Evolutionary conservation across 2,888 invertebrate species (phyloP), one percentile per base, ranked within the genome.

Genomic region (Rhagophthalmus giganteus): DNA sequence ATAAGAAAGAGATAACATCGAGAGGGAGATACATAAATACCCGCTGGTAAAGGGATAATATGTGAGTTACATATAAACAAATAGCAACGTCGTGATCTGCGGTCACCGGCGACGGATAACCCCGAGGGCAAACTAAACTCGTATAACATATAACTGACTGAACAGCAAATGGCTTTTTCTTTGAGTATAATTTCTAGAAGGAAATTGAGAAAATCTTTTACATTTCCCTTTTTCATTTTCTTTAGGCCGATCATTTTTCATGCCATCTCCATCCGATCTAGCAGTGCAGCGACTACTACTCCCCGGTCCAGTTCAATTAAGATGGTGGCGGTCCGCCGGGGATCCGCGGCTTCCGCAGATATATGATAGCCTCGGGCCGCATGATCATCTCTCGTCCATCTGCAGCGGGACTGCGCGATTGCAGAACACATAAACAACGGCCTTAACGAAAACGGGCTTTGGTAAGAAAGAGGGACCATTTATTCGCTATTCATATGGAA

Each of bases 201-300:
- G 75, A 74, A 75, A 74, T 74, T 75, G 74, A 72, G 71, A 73
- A 73, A 74, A 74, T 74, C 74, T 73, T 69, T 72, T 73, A 72
- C 73, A 73, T 73, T 74, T 73, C 66, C 69, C 70, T 73, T 72
- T 72, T 71, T 72, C 71, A 70, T 72, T 71, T 70, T 72, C 71
- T 70, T 72, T 72, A 70, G 71, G 71, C 71, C 71, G 74, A 74
- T 75, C 75, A 75, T 75, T 75, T 74, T 74, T 75, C 74, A 74
- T 74, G 73, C 72, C 73, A 72, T 74, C 72, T 73, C 72, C 72
- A 71, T 69, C 67, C 67, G 69, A 68, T 69, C 66, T 63, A 56
- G 57, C 58, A 58, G 60, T 61, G 55, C 63, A 61, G 62, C 41
- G 47, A 44, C 60, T 55, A 65, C 60, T 64, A n/a, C n/a, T n/a